Evolutionary conservation across 2,113 vertebrate species (phyloP).

Genomic region (Trogon surrucura): DNA sequence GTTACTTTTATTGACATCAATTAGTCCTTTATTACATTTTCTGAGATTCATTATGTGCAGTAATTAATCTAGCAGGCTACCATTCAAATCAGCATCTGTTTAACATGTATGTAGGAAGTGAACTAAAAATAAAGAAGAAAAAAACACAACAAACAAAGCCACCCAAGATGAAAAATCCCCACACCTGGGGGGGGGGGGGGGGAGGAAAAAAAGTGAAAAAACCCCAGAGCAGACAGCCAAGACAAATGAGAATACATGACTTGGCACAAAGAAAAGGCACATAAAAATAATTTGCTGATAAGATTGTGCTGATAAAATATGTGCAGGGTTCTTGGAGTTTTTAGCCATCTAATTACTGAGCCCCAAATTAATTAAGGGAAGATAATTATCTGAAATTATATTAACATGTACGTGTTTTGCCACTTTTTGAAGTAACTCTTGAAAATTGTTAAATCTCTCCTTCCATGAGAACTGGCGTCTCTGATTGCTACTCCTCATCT

Average conservation of each 20-base stretch:
- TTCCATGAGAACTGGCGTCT: neutral
- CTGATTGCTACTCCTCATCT: neutral
- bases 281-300: neutral
- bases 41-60: conserved; percentile 12
- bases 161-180: neutral
- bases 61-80: conserved; percentile 41
- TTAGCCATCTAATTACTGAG: neutral
- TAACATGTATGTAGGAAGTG: neutral
- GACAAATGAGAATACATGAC: neutral
- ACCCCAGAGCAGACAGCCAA: neutral
- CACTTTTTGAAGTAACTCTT: neutral
- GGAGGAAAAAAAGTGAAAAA: neutral
- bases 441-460: neutral
- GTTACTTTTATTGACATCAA: conserved; percentile 28
- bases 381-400: neutral
- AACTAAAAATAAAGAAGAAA: neutral
- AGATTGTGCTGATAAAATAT: neutral
- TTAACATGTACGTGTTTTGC: neutral
- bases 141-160: neutral
- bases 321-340: neutral
- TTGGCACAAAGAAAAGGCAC: neutral
- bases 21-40: conserved; percentile 37
- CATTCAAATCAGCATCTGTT: neutral
- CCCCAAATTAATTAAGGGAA: neutral
- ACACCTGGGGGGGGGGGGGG: neutral